Evolutionary conservation across 2,113 vertebrate genomes (phyloP), one percentile per base, ranked within the genome.

Genomic region (Spheniscus mendiculus): DNA sequence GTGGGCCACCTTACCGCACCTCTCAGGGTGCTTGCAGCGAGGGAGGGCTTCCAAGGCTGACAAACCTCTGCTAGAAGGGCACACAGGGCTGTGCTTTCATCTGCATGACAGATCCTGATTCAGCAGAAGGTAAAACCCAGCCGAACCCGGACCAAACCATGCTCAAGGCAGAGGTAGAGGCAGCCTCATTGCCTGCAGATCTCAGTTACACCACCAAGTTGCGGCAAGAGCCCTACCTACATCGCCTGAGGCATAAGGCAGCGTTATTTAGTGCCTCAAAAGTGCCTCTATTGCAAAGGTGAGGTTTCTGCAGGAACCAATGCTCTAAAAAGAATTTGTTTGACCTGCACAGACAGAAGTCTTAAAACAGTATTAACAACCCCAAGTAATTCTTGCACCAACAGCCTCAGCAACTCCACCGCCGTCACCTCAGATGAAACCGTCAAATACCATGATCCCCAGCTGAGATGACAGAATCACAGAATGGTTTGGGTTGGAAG

Each of bases 121-220:
- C 66, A 73, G 71, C 38, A 63, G 9, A 40, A 58, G 34, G 18
- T 13, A 53, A 45, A 58, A 47, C 9, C 27, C 62, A 76, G 50
- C 38, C 29, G 70, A 87, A 87, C 44, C 20, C 0, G 0, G 34
- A 38, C 42, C 32, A 14, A 15, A 5, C 21, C 4, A 2, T 1
- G 12, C 77, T 45, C 2, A 0, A 18, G 62, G 70, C 62, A 86
- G 27, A 55, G 13, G 45, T 36, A 50, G 26, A 50, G 14, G 40
- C 49, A 52, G 26, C 36, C 74, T 45, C 0, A 3, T 14, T 32
- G 30, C 49, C 16, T 15, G 47, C 4, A 62, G 9, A 45, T 58
- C 50, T 49, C 1, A 2, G 53, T 67, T 44, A 47, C 70, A 58
- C 30, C 34, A 77, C 52, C 0, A 1, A 83, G 52, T 11, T 34